Percentiles rank a stretch among this genome's conserved stretches.
phyloP scores from a whole-genome alignment of 1,140 invertebrate genomes.

The Danaus plexippus region DNA sequence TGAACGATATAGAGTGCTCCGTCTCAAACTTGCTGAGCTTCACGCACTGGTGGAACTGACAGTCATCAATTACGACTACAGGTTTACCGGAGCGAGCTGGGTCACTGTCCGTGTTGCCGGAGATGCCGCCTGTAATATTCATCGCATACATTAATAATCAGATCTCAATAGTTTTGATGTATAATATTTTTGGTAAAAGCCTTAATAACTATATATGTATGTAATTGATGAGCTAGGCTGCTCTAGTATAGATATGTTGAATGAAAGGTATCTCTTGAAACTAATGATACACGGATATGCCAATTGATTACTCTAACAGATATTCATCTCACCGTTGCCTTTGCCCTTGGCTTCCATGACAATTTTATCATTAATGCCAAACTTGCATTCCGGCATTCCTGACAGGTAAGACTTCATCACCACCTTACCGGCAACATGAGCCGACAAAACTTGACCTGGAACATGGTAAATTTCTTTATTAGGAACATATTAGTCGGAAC shows the following conservation, averaged over 20 bases:
- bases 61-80: conserved; percentile 99
- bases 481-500: not conserved
- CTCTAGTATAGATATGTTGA: no score
- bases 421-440: conserved; percentile 99
- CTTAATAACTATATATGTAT: no score
- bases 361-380: conserved; percentile 99
- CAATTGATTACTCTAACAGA: no score
- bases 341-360: conserved; percentile 98
- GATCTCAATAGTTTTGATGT: no score
- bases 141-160: no score
- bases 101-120: conserved; percentile 85
- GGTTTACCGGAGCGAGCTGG: conserved; percentile 91
- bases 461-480: conserved; percentile 3
- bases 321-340: conserved; percentile 64
- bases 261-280: no score
- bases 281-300: no score
- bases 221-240: no score
- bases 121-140: conserved; percentile 68
- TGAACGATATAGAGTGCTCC: conserved; percentile 99
- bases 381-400: conserved; percentile 99
- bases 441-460: conserved; percentile 96
- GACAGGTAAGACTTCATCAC: conserved; percentile 99
- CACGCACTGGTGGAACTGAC: conserved; percentile 99
- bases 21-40: conserved; percentile 99
- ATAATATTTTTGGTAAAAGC: no score